Base-by-base conservation (phyloP, 2,797 vertebrate genomes). In the Lateolabrax maculatus region DNA sequence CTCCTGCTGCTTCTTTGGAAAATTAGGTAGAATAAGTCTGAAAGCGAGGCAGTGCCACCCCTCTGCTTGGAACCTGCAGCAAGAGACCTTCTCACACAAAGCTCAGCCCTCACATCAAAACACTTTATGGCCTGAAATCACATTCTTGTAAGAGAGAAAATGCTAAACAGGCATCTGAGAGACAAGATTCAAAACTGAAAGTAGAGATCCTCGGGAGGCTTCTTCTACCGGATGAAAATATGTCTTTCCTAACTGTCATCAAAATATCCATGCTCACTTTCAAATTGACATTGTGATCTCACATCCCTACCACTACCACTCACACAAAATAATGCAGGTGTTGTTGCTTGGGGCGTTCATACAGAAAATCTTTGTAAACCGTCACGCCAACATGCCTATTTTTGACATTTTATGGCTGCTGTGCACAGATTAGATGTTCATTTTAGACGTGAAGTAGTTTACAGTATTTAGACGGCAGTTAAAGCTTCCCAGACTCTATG, bases 401-500 rank as follows among this genome's bases (percentile, higher is more conserved):
- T 81, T 31, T 87, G 68, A 77, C 68, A 65, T 85, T 75, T 81
- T 51, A 78, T 48, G 64, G 71, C 62, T 82, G 73, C 70, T 72
- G 39, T 41, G 62, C 76, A 65, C 44, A 78, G 78, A 86, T 79
- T 60, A 67, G 67, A 67, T 83, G 79, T 64, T 84, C 66, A 67
- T 83, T 92, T 87, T 55, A 83, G 75, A 75, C 58, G 49, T 48
- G 56, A 84, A 77, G 83, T 69, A 71, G 63, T 79, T 90, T 90
- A 82, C 62, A 79, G 83, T 80, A 73, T 90, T 87, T 79, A 77
- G 61, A 81, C 64, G 72, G 79, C 81, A 77, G 83, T 85, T 86
- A 75, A 90, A 91, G 76, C 84, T 64, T 77, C 62, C 72, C 66
- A 80, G 79, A 84, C 85, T 83, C 87, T 90, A 89, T 84, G 92